These are phyloP conservation scores for Discoglossus pictus DNA, from an alignment of 2,797 vertebrate species.

Conservation along the genomic window DNA sequence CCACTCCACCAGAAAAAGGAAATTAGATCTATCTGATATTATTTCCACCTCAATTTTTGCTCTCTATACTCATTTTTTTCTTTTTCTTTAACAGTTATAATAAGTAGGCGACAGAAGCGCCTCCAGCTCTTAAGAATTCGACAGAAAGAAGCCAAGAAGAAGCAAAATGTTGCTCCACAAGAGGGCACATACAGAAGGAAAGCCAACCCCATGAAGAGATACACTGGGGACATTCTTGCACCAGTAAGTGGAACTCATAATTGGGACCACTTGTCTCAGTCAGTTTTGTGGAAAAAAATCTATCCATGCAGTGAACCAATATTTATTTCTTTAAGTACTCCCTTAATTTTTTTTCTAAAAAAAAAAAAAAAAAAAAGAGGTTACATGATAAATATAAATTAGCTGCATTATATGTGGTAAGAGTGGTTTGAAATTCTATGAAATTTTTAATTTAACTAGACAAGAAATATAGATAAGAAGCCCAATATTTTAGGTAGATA, in stretches of 20 bases:
- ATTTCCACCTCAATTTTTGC: neutral
- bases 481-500: too few relatives aligned
- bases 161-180: constrained; percentile 67
- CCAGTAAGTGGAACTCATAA: constrained; percentile 77
- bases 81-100: constrained; percentile 64
- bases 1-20: neutral
- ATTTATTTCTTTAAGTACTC: too few relatives aligned
- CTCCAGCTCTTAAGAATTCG: constrained; percentile 82
- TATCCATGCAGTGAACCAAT: too few relatives aligned
- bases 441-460: too few relatives aligned
- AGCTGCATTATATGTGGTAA: too few relatives aligned
- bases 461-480: too few relatives aligned
- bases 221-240: constrained; percentile 80
- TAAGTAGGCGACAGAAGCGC: constrained; percentile 79
- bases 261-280: too few relatives aligned
- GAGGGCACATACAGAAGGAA: constrained; percentile 79
- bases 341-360: too few relatives aligned
- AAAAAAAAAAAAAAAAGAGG: too few relatives aligned
- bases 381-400: too few relatives aligned
- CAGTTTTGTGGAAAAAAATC: too few relatives aligned
- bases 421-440: too few relatives aligned
- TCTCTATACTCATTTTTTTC: neutral
- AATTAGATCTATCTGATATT: neutral
- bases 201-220: constrained; percentile 72
- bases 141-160: constrained; percentile 81